Base-by-base conservation (phyloP, 2,797 vertebrate genomes). In the Nyctibius grandis region DNA sequence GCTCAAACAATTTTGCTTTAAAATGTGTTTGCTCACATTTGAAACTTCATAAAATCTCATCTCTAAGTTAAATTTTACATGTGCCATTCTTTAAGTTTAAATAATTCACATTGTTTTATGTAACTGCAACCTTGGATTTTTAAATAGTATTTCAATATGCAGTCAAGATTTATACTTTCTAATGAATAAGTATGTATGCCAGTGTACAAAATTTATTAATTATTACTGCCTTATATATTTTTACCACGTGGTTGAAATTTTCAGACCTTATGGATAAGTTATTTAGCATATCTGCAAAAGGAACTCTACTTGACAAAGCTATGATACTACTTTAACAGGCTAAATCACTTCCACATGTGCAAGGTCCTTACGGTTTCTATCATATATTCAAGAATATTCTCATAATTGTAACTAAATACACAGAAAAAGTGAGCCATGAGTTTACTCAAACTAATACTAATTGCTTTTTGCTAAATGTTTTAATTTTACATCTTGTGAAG, bases 321-420 rank as follows among this genome's bases (percentile, higher is more conserved):
- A 65, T 95, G 84, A 93, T 96, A 94, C 48, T 95, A 74, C 61
- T 97, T 96, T 95, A 94, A 97, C 88, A 95, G 60, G 63, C 50
- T 97, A 95, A 97, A 95, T 96, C 69, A 82, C 73, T 97, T 96
- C 64, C 85, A 97, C 57, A 67, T 67, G 93, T 96, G 65, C 34
- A 47, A 95, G 88, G 76, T 93, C 74, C 88, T 96, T 96, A 89
- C 79, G 96, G 54, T 97, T 97, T 95, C 94, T 91, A 64, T 91
- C 79, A 81, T 91, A 92, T 96, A 91, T 97, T 96, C 76, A 92
- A 96, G 96, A 95, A 91, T 94, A 92, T 96, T 96, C 82, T 92
- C 77, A 92, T 97, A 96, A 88, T 96, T 97, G 56, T 91, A 76
- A 87, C 85, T 87, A 92, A 95, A 87, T 29, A 19, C 64, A 91